Evolutionary conservation across 2,113 vertebrate genomes (phyloP).

Genomic region (Condylura cristata): DNA sequence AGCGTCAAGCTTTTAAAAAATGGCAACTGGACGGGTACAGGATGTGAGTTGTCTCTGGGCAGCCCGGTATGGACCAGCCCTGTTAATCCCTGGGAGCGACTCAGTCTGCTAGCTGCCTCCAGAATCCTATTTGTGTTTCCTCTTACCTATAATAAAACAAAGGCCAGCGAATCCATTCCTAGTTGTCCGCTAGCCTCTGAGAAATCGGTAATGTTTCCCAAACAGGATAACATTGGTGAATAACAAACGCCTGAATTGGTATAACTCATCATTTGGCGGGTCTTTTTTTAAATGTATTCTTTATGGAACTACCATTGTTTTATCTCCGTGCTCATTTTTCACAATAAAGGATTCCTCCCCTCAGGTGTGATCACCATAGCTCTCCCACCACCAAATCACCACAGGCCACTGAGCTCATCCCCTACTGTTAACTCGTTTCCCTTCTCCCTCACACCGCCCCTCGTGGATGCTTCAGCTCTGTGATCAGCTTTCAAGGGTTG

Average conservation of each 20-base stretch:
- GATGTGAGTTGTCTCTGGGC: not conserved
- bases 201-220: not conserved
- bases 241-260: not conserved
- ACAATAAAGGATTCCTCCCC: no score
- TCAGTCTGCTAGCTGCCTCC: not conserved
- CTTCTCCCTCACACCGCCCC: no score
- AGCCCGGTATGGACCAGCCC: not conserved
- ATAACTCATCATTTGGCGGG: not conserved
- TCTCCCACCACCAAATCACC: no score
- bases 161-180: not conserved
- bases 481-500: no score
- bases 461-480: no score
- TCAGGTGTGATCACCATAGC: no score
- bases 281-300: not conserved
- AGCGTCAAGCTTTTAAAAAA: not conserved
- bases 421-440: no score
- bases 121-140: not conserved
- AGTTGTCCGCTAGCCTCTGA: not conserved
- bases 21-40: rapidly evolving
- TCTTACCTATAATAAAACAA: not conserved
- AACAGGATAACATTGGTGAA: not conserved
- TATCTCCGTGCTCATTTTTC: no score
- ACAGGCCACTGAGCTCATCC: no score
- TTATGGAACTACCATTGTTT: no score
- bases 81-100: not conserved